Evolutionary conservation across 2,888 invertebrate species (phyloP), one percentile per base, ranked within the genome.

Genomic region (Syritta pipiens): DNA sequence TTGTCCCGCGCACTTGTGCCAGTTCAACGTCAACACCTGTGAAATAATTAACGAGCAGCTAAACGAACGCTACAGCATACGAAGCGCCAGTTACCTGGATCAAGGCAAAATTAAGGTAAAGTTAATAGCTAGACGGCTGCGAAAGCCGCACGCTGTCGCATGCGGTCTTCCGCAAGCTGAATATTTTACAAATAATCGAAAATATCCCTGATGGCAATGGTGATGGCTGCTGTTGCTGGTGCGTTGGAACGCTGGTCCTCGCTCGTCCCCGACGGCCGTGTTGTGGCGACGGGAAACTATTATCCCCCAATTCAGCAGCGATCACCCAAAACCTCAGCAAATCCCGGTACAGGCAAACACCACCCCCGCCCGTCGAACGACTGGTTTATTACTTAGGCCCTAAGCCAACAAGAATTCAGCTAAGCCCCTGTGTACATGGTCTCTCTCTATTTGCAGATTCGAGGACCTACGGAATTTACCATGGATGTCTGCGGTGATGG

Each of bases 41-140:
- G 85, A 86, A 82, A 85, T 89, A 83, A 85, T 85, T 72, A 89
- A 88, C 83, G 85, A 86, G 32, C 86, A 87, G 59, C 65, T 86
- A 48, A 83, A 82, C 55, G 84, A 83, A 74, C 83, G 82, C 3
- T 88, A 85, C 81, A 86, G 84, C 82, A 83, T 89, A 22, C 85
- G 84, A 81, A 84, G 83, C 48, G 85, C 87, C 9, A 81, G 83
- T 17, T 88, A 88, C 81, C 83, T 86, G 42, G 82, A 84, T 37
- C 84, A 83, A 2, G 89, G 89, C 19, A 84, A 84, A 81, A 84
- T 88, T 62, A 84, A 84, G 85, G 89, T 89, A 81, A 84, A 49
- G 44, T 51, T 76, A 71, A 71, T 77, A 60, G 65, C 32, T 51
- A 53, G 62, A 26, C 40, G 40, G 24, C 37, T 24, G 28, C 30